Base-by-base conservation (phyloP, 37 sponge, comb jelly and placozoan species). In the Geodia barretti region DNA sequence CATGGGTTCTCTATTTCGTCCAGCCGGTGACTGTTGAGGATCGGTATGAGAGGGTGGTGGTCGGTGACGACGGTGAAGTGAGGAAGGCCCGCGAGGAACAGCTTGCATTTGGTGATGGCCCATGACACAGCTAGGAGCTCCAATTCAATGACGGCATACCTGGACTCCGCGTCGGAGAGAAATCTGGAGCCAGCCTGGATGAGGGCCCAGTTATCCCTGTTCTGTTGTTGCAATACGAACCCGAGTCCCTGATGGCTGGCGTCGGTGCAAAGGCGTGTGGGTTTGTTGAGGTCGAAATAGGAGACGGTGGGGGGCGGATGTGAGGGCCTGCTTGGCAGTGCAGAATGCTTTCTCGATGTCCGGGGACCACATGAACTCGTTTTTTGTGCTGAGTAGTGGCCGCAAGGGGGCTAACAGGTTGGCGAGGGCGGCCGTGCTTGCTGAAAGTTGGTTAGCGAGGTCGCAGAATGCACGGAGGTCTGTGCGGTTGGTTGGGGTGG, bases 1-100 rank as follows among this genome's bases (percentile, higher is more conserved):
- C 80, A 68, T 11, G 75, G 87, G 39, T 86, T 86, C 31, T 86
- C 80, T 25, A 86, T 86, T 64, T 86, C 79, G 38, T 79, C 87
- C 36, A 86, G 33, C 2, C 68, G 60, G 30, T 79, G 77, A 11
- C 23, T 64, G 71, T 81, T 88, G 73, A 88, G 83, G 43, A 88
- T 82, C 8, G 80, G 78, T 47, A 72, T 29, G 7, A 86, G 75
- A 7, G 87, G 82, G 67, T 75, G 41, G 65, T 88, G 78, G 62
- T 81, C 82, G 0, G 81, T 87, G 30, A 85, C 37, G 73, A 85
- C 86, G 0, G 32, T 62, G 64, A 85, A 85, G 62, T 84, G 76
- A 33, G 41, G 76, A n/a, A 70, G 23, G 1, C 79, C 86, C 25
- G 80, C 67, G 2, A 79, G 61, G 75, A 86, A 86, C 1, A 76